These are phyloP conservation scores for Lycocorax pyrrhopterus DNA, from an alignment of 2,113 vertebrate genomes.

Conservation along the genomic window DNA sequence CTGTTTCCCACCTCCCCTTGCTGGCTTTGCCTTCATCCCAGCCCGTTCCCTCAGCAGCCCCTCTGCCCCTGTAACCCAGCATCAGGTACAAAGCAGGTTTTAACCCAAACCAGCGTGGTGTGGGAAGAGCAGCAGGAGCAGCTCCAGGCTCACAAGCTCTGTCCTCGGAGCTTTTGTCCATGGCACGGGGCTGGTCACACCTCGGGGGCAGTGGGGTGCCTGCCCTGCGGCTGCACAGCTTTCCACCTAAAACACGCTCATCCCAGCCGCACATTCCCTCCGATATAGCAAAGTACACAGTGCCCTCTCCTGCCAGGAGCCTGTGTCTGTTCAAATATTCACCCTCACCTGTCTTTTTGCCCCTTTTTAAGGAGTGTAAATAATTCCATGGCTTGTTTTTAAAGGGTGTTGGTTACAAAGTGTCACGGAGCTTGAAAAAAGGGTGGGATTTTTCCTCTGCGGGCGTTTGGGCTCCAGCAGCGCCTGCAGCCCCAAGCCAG, in stretches of 20 bases:
- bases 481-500: background rate
- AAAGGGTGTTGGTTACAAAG: background rate
- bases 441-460: accelerated
- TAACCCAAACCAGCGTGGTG: accelerated
- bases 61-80: background rate
- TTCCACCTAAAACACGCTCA: background rate
- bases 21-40: background rate
- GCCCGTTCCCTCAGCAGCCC: background rate
- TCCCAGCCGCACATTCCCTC: accelerated
- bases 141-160: background rate
- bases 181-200: accelerated
- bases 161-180: background rate
- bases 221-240: background rate
- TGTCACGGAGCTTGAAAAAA: background rate
- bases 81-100: accelerated
- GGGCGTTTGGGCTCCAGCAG: background rate
- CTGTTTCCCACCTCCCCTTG: accelerated
- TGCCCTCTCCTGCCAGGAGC: slow-evolving; percentile 23
- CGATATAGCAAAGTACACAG: background rate
- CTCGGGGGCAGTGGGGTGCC: accelerated
- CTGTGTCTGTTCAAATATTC: no score
- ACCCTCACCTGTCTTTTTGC: background rate
- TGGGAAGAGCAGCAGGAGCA: background rate
- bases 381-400: background rate
- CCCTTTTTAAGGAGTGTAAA: background rate